phyloP scores from a whole-genome alignment of 2,888 invertebrate species.

The Drosophila nr. perissopoda region DNA sequence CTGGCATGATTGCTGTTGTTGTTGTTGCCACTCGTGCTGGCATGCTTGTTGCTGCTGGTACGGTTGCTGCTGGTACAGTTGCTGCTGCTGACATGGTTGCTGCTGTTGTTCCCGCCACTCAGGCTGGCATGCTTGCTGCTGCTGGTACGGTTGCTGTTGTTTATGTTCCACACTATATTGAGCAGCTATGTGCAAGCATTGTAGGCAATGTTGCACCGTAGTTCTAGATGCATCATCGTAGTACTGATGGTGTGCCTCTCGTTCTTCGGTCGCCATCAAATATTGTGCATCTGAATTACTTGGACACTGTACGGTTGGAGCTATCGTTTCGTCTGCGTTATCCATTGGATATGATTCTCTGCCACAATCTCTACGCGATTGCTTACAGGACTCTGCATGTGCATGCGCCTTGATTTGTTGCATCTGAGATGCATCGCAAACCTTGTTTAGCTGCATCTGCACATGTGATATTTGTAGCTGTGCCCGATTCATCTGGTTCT shows the following conservation, averaged over 20 bases:
- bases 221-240: background rate
- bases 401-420: conserved; percentile 3
- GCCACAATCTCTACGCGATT: background rate
- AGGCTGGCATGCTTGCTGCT: background rate
- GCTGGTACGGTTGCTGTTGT: background rate
- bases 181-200: background rate
- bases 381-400: background rate
- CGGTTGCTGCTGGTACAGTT: conserved; percentile 3
- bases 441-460: conserved; percentile 47
- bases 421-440: conserved; percentile 20
- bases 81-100: background rate
- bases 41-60: background rate
- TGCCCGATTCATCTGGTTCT: conserved; percentile 57
- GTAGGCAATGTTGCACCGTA: background rate
- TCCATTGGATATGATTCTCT: background rate
- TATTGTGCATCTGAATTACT: background rate
- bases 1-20: background rate
- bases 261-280: background rate
- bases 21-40: conserved; percentile 1
- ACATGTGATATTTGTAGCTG: conserved; percentile 63
- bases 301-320: background rate
- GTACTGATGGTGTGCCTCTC: background rate
- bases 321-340: no score
- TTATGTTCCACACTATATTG: background rate
- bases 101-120: conserved; percentile 5